Evolutionary conservation across 2,797 vertebrate species (phyloP).

Genomic region (Poecilia gillii): DNA sequence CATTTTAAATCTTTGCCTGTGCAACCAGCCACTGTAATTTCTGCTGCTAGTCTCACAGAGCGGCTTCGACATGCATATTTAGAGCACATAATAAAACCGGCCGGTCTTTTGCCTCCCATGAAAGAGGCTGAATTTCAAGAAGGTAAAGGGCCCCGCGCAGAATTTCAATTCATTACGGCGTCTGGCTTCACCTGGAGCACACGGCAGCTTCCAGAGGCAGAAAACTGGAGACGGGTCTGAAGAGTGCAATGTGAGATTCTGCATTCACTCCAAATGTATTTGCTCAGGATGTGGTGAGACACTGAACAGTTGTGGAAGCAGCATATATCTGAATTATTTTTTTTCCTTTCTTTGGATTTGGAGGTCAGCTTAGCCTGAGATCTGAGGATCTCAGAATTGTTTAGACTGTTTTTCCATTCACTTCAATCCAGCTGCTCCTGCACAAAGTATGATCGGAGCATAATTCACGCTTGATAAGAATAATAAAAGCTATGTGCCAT

Average conservation of each 20-base stretch:
- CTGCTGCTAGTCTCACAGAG: constrained; percentile 34
- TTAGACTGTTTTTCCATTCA: constrained; percentile 29
- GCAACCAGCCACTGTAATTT: constrained; percentile 34
- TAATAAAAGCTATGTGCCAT: constrained; percentile 23
- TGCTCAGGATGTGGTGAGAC: constrained; percentile 37
- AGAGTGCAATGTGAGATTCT: constrained; percentile 23
- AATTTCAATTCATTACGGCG: constrained; percentile 40
- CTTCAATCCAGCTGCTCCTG: constrained; percentile 37
- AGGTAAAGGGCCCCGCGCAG: constrained; percentile 8
- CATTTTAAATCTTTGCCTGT: constrained; percentile 51
- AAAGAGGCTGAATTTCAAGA: constrained; percentile 45
- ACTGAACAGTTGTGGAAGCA: constrained; percentile 40
- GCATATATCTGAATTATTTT: constrained; percentile 35
- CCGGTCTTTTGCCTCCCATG: constrained; percentile 21
- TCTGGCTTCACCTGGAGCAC: constrained; percentile 41
- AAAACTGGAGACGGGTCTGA: constrained; percentile 29
- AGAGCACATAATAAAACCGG: constrained; percentile 43
- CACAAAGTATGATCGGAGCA: constrained; percentile 37
- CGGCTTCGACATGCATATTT: constrained; percentile 35
- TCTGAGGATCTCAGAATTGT: constrained; percentile 46
- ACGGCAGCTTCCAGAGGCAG: constrained; percentile 28
- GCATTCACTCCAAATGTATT: constrained; percentile 37
- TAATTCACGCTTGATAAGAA: constrained; percentile 46
- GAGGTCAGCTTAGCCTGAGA: constrained; percentile 37
- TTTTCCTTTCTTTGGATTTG: constrained; percentile 37